These are phyloP conservation scores for Poeciliopsis presidionis DNA, from an alignment of 2,797 vertebrate species.

Conservation along the genomic window DNA sequence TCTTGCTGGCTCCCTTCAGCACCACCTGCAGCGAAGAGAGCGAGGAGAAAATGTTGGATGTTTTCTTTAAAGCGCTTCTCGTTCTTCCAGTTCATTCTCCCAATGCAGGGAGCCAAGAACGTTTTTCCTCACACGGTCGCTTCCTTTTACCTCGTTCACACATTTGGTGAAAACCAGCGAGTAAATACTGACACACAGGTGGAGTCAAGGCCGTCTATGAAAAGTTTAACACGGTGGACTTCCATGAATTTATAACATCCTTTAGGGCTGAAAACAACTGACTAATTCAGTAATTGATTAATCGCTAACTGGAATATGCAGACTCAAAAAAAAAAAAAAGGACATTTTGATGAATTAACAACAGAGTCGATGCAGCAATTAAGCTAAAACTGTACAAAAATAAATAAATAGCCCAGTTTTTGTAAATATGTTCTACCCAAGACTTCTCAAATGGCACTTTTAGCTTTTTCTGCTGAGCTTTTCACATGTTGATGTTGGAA, in stretches of 20 bases:
- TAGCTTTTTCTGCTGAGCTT: no score
- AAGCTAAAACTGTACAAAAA: no score
- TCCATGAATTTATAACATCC: conserved; percentile 60
- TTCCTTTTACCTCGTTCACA: background rate
- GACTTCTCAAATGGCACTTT: no score
- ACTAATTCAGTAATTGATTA: no score
- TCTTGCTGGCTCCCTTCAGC: conserved; percentile 85
- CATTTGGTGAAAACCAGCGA: conserved; percentile 8
- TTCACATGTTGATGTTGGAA: no score
- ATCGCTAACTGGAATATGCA: no score
- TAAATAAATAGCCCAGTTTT: no score
- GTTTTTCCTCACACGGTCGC: background rate
- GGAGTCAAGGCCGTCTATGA: conserved; percentile 65
- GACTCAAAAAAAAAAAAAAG: no score
- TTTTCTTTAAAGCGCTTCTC: background rate
- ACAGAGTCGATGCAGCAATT: no score
- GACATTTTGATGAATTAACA: no score
- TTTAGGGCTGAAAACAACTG: background rate
- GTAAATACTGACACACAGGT: conserved; percentile 14
- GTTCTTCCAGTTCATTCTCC: conserved; percentile 8
- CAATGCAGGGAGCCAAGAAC: conserved; percentile 10
- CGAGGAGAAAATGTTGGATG: conserved; percentile 4
- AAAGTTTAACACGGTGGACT: conserved; percentile 42
- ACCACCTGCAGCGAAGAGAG: conserved; percentile 75
- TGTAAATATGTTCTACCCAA: no score